Base-by-base conservation (phyloP, 92 coral and sea anemone species). In the Diadumene lineata region DNA sequence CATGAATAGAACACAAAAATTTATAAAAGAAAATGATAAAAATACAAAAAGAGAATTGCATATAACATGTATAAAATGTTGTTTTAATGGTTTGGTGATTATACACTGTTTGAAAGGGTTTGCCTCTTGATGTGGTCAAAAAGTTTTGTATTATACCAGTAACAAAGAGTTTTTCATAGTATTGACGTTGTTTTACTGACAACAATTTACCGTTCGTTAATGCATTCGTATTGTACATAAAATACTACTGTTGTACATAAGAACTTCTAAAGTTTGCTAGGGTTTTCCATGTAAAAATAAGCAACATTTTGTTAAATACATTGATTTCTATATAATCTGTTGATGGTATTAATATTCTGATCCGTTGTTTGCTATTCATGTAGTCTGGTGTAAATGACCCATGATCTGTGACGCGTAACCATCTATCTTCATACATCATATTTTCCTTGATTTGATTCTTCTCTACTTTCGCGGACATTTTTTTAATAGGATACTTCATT, bases 281-380 rank as follows among this genome's bases (percentile, higher is more conserved):
- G 72, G 92, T 86, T 87, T 83, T 87, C 85, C 81, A 83, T 85
- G 75, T 72, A 77, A 69, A 56, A 91, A 81, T 79, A 75, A 67
- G 77, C 83, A 65, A 67, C 80, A 63, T 25, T 81, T 86, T 73
- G 88, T 89, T 69, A 78, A 90, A 86, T 86, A 90, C 83, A 82
- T 31, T 81, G 81, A 84, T 88, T 71, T 81, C 27, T 88, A 72
- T 69, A 74, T 38, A 26, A 21, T 26, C 28, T 17, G 13, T 1
- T 32, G 6, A 11, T 34, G 58, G 34, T 74, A 4, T 22, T 31
- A 53, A 53, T 15, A 21, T 74, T 67, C 43, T 64, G 62, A 33
- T 74, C 25, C 67, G 78, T 26, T 21, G 19, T 9, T 4, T 4
- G 13, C 48, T 4, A 6, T 38, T 38, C 6, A 38, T 4, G 48